A percentile compares a stretch with the other conserved stretches of the same genome.
These are phyloP conservation scores for Andricus grossulariae DNA, from an alignment of 1,140 invertebrate species.

Conservation along the genomic window DNA sequence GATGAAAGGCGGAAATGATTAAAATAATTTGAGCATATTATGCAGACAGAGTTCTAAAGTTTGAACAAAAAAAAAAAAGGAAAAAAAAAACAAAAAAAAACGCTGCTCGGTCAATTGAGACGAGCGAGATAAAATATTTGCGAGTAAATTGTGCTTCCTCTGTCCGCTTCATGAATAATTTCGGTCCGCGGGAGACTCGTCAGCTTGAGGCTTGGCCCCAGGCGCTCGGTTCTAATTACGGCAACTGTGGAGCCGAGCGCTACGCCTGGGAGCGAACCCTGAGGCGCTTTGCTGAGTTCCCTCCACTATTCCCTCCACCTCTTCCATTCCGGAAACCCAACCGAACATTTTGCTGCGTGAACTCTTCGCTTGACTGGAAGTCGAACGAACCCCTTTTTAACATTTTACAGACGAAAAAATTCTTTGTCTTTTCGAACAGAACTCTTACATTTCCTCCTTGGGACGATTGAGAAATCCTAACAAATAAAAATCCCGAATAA, in stretches of 20 bases:
- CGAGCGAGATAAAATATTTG: constrained; percentile 72
- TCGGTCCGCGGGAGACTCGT: constrained; percentile 72
- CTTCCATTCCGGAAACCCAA: constrained; percentile 45
- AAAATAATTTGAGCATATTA: background rate
- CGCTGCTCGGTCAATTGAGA: constrained; percentile 43
- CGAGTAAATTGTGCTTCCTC: constrained; percentile 68
- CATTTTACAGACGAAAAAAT: no score
- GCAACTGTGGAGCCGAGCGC: constrained; percentile 67
- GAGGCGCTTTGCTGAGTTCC: constrained; percentile 58
- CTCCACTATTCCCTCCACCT: constrained; percentile 46
- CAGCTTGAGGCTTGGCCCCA: constrained; percentile 62
- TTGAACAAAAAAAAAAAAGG: constrained; percentile 1
- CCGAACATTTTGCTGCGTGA: constrained; percentile 37
- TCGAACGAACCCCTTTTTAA: background rate
- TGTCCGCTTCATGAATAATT: constrained; percentile 75
- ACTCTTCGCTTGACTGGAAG: constrained; percentile 42
- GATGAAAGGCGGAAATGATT: background rate
- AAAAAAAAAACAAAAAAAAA: background rate
- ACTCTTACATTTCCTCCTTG: no score
- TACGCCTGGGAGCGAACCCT: constrained; percentile 58
- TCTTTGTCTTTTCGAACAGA: no score
- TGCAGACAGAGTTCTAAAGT: background rate
- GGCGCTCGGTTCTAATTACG: constrained; percentile 73
- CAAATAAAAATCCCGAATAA: no score
- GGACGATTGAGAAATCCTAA: no score